phyloP scores from a whole-genome alignment of 2,888 invertebrate genomes.

The Lamproptera curius region DNA sequence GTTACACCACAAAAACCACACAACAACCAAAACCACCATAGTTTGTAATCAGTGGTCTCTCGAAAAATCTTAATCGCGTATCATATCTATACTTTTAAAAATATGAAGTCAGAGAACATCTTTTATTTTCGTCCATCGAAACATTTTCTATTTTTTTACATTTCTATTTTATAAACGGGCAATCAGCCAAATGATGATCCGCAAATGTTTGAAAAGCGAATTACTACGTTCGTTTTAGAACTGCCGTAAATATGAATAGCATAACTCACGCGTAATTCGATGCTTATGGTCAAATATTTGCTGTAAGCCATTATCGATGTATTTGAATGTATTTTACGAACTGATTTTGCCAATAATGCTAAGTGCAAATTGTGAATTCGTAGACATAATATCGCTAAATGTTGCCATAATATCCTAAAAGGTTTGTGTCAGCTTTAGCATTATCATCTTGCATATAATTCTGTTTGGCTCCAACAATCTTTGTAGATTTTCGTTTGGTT shows the following conservation, averaged over 20 bases:
- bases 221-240: background rate
- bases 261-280: background rate
- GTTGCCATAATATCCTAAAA: background rate
- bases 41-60: background rate
- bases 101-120: background rate
- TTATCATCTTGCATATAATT: too few species aligned
- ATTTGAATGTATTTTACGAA: background rate
- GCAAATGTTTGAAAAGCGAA: slow-evolving; percentile 7
- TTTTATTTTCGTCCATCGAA: too few species aligned
- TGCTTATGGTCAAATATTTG: too few species aligned
- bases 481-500: too few species aligned
- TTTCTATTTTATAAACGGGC: slow-evolving; percentile 10
- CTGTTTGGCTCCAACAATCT: too few species aligned
- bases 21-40: background rate
- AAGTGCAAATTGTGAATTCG: background rate
- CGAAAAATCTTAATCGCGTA: background rate
- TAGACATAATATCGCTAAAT: background rate
- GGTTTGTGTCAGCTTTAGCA: too few species aligned
- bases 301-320: too few species aligned
- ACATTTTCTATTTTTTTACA: too few species aligned
- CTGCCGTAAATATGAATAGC: background rate
- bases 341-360: background rate
- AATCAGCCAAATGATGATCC: slow-evolving; percentile 8
- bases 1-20: background rate
- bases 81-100: background rate